Base-by-base conservation (phyloP, 2,113 vertebrate genomes). In the Hydrolagus affinis region DNA sequence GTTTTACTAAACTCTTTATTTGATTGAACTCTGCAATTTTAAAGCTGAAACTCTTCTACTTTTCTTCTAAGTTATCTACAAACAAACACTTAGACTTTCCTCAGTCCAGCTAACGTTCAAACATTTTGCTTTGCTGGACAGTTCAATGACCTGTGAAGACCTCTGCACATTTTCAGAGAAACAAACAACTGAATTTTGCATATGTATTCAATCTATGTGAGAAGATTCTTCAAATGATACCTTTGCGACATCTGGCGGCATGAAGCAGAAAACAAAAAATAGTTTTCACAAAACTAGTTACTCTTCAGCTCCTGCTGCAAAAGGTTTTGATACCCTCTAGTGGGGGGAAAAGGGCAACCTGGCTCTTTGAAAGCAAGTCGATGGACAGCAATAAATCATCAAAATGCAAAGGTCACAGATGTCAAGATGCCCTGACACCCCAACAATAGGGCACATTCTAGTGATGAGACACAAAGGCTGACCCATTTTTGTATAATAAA, bases 181-280 rank as follows among this genome's bases (percentile, higher is more conserved):
- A 94, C 89, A 93, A 85, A n/a, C 9, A 80, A 78, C 90, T 80
- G 59, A 90, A 89, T 96, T 95, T 95, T 95, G 92, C 94, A 93
- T 91, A 88, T 83, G 62, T 83, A 64, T 83, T 66, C 78, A 68
- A 83, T 83, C 78, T 32, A 66, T 32, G 78, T 32, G 88, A 93
- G 91, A 90, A 85, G 88, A 92, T 87, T 93, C 94, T 90, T 96
- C 95, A 93, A 92, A 93, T 91, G 94, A 97, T 95, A 94, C 92
- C 96, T 98, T 97, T 99, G 97, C 97, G 97, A 99, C 97, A 99
- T 98, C 97, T 99, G 97, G 95, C 94, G 97, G 97, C 90, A 89
- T 91, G 90, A 86, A 89, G 90, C 92, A 96, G 94, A 95, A 93
- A 92, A 91, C 72, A 91, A 93, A 93, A 91, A 91, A 90, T 91